Evolutionary conservation across 2,797 vertebrate genomes (phyloP), one percentile per base, ranked within the genome.

Genomic region (Crocidura indochinensis): DNA sequence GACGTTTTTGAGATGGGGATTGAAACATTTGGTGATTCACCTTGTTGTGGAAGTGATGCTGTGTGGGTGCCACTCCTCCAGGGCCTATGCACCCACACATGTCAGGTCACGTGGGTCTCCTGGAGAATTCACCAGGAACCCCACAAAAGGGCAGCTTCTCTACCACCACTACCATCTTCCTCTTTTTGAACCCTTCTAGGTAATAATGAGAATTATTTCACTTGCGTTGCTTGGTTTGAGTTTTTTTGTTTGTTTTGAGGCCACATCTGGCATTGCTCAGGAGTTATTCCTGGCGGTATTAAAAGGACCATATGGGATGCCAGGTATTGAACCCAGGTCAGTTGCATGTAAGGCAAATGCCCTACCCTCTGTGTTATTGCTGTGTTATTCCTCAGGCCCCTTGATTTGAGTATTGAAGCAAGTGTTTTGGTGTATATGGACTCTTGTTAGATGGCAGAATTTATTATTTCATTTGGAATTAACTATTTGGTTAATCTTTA

Each of bases 381-480:
- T 38, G 38, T 38, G 38, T 38, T 38, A 38, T 38, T 38, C 2
- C 38, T 38, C 38, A 38, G 38, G 38, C 38, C 38, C 38, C 82
- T 72, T 17, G n/a, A 22, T 84, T 79, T 80, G 64, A 51, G n/a
- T 49, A 78, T 9, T 81, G 53, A 91, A 74, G n/a, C 19, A 71
- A 60, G 69, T 31, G 2, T 77, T 74, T 75, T 26, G 20, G n/a
- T 74, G 31, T 88, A 0, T 77, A 12, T 4, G 51, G 24, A 65
- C 49, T 5, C 22, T 84, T 38, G 78, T 80, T 64, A 38, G 38
- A 38, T 38, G 38, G 38, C 29, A 62, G 64, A 15, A 60, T 78
- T 84, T 85, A 26, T 80, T 67, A 22, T 60, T 85, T 86, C 69
- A 27, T 78, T 76, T 78, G 88, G 62, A 87, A 56, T 19, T 75